A percentile compares a stretch with the other conserved stretches of the same genome.
phyloP scores from a whole-genome alignment of 2,888 invertebrate species.

The Pandemis cinnamomeana region DNA sequence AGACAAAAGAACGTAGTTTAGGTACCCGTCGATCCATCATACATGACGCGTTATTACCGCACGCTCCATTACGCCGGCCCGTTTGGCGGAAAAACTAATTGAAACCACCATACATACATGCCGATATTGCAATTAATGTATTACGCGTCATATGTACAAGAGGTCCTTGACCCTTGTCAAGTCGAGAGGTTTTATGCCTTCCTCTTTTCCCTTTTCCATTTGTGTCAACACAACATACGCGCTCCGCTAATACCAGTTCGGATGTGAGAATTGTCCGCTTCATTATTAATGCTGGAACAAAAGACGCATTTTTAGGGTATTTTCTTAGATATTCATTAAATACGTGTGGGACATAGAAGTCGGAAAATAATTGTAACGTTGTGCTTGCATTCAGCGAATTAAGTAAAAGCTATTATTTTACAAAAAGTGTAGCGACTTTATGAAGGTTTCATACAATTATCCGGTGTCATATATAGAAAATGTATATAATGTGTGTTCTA shows the following conservation, averaged over 20 bases:
- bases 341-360: not conserved
- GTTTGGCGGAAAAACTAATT: slow-evolving; percentile 16
- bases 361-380: not conserved
- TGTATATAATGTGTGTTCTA: too few relatives aligned
- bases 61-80: not conserved
- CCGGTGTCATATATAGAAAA: too few relatives aligned
- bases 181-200: slow-evolving; percentile 5
- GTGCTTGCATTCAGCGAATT: too few relatives aligned
- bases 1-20: slow-evolving; percentile 4
- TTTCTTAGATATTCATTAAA: not conserved
- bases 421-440: too few relatives aligned
- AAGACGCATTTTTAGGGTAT: not conserved
- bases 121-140: slow-evolving; percentile 16
- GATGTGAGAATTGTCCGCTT: not conserved
- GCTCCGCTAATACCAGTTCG: not conserved
- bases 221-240: not conserved
- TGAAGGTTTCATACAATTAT: too few relatives aligned
- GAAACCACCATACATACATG: slow-evolving; percentile 14
- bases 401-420: too few relatives aligned
- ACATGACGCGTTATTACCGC: slow-evolving; percentile 14
- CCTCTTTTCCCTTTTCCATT: slow-evolving; percentile 1
- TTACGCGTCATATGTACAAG: slow-evolving; percentile 8
- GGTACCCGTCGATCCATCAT: not conserved
- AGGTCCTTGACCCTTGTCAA: slow-evolving; percentile 10
- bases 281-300: not conserved